phyloP scores from a whole-genome alignment of 1,140 invertebrate genomes.

The Alviniconcha marisindica region DNA sequence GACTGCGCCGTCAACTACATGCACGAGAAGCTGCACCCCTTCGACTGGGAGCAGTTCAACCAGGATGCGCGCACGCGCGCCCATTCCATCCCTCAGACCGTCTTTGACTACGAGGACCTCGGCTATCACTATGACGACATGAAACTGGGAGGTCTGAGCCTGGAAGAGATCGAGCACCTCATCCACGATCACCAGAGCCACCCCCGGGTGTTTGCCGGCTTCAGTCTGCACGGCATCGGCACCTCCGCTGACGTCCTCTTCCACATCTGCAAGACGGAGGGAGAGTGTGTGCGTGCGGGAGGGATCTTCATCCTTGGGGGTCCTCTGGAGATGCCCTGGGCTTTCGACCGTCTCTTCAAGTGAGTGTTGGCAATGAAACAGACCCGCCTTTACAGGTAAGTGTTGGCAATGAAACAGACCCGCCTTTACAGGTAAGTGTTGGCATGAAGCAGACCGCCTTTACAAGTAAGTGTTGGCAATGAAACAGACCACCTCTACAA shows the following conservation, averaged over 20 bases:
- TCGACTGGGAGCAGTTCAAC: constrained; percentile 34
- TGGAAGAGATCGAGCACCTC: constrained; percentile 36
- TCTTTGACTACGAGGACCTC: constrained; percentile 51
- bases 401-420: too few relatives aligned
- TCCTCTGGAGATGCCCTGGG: constrained; percentile 42
- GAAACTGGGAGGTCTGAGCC: constrained; percentile 21
- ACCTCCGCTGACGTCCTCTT: constrained; percentile 45
- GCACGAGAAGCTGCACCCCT: constrained; percentile 47
- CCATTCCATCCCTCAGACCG: constrained; percentile 43
- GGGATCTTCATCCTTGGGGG: constrained; percentile 37
- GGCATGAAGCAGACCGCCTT: too few relatives aligned
- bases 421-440: too few relatives aligned
- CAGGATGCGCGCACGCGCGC: constrained; percentile 16
- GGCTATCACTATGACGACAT: constrained; percentile 47
- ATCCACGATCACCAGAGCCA: constrained; percentile 29
- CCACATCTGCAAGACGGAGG: constrained; percentile 28
- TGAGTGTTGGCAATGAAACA: too few relatives aligned
- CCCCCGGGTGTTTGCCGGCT: constrained; percentile 48
- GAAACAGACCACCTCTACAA: too few relatives aligned
- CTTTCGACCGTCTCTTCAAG: constrained; percentile 43
- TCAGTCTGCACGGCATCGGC: constrained; percentile 45
- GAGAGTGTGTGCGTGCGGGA: constrained; percentile 20
- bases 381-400: too few relatives aligned
- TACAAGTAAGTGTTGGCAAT: too few relatives aligned
- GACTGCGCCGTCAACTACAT: constrained; percentile 51